These are phyloP conservation scores for Cladopsammia gracilis DNA, from an alignment of 64 coral and sea anemone species.

Conservation along the genomic window DNA sequence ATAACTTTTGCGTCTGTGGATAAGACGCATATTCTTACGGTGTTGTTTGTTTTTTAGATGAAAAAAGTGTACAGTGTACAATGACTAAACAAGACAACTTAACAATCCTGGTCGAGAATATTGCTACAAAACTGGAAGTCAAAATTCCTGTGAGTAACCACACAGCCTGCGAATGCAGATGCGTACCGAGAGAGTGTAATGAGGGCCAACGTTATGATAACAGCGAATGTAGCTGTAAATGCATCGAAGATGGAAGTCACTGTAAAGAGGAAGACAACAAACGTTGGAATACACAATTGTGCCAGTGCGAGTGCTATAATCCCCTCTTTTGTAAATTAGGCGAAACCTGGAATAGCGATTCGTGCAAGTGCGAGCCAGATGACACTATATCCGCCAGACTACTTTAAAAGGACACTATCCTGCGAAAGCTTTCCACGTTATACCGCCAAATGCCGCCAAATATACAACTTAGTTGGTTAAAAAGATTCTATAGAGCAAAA, in stretches of 20 bases:
- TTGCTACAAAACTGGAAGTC: neutral
- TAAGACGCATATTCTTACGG: no score
- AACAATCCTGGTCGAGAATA: neutral
- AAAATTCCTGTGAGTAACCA: neutral
- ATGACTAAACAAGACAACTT: neutral
- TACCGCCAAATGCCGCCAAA: no score
- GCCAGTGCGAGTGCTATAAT: neutral
- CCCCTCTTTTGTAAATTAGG: neutral
- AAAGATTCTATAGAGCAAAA: no score
- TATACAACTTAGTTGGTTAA: no score
- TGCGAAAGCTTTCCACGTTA: no score
- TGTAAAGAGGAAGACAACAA: neutral
- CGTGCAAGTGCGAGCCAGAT: neutral
- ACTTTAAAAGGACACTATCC: no score
- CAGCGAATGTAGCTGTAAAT: neutral
- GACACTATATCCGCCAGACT: neutral
- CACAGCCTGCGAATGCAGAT: neutral
- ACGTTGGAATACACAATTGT: neutral
- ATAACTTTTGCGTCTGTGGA: no score
- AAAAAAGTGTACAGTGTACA: neutral
- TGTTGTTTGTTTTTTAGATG: no score
- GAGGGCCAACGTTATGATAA: neutral
- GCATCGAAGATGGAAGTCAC: neutral
- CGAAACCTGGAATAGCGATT: neutral
- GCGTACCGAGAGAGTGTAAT: neutral